These are phyloP conservation scores for Apomyelois bistriatella DNA, from an alignment of 2,888 invertebrate genomes.

Conservation along the genomic window DNA sequence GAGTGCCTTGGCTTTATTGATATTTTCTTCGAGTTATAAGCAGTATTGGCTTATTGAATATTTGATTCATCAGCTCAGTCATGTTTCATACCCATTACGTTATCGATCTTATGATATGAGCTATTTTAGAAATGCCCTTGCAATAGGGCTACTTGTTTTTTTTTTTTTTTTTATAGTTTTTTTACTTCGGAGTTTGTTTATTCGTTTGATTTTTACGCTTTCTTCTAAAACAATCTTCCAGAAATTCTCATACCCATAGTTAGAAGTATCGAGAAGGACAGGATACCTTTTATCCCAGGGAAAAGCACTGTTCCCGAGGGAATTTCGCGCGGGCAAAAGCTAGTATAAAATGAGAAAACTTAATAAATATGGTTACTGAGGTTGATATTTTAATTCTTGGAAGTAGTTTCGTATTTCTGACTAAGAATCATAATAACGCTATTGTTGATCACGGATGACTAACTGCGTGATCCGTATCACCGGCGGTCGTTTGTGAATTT, in stretches of 20 bases:
- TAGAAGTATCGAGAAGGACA: too few relatives aligned
- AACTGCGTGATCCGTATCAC: conserved; percentile 4
- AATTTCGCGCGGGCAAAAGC: too few relatives aligned
- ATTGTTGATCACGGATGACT: conserved; percentile 4
- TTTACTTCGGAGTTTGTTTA: too few relatives aligned
- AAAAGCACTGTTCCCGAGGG: too few relatives aligned
- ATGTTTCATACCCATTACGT: background rate
- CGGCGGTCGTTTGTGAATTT: conserved; percentile 2
- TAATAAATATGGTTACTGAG: background rate
- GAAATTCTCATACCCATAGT: too few relatives aligned
- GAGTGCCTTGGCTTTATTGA: background rate
- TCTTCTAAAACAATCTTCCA: too few relatives aligned
- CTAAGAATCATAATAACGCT: background rate
- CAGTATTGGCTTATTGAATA: background rate
- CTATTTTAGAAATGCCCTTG: background rate
- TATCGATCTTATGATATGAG: background rate
- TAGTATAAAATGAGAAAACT: too few relatives aligned
- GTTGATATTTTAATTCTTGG: background rate
- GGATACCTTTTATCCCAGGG: too few relatives aligned
- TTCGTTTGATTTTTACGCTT: too few relatives aligned
- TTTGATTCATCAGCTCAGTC: background rate
- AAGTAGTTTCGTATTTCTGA: background rate
- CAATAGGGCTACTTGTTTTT: too few relatives aligned
- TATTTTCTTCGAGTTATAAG: background rate
- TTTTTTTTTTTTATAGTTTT: too few relatives aligned